phyloP scores from a whole-genome alignment of 2,888 invertebrate genomes.

The Hirtodrosophila cameraria region DNA sequence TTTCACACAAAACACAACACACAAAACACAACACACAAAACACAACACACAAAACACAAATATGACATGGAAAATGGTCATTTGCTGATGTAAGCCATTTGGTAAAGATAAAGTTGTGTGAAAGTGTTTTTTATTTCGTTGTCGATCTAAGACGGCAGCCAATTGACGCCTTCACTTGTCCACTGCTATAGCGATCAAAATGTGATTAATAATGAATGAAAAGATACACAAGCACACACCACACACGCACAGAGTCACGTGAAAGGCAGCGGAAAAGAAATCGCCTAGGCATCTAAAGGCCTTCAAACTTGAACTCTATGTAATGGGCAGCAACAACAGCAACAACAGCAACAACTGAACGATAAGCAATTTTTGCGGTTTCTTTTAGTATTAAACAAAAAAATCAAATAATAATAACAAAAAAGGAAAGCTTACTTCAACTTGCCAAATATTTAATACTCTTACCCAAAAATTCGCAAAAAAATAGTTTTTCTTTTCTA shows the following conservation, averaged over 20 bases:
- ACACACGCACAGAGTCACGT: slow-evolving; percentile 42
- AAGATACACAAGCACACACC: slow-evolving; percentile 7
- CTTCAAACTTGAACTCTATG: slow-evolving; percentile 30
- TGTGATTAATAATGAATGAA: slow-evolving; percentile 65
- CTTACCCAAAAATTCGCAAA: too few relatives aligned
- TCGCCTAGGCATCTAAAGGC: slow-evolving; percentile 28
- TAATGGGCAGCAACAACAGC: slow-evolving; percentile 24
- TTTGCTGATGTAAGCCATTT: slow-evolving; percentile 53
- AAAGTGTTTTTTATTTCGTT: too few relatives aligned
- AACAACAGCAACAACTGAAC: too few relatives aligned
- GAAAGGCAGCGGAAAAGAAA: slow-evolving; percentile 63
- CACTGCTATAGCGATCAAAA: slow-evolving; percentile 65
- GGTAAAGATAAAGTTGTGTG: slow-evolving; percentile 52
- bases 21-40: not conserved
- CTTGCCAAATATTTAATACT: too few relatives aligned
- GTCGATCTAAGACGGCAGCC: slow-evolving; percentile 51
- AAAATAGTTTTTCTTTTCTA: too few relatives aligned
- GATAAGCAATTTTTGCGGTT: slow-evolving; percentile 50
- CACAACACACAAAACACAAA: not conserved
- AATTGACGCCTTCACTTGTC: slow-evolving; percentile 67
- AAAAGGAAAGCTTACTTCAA: slow-evolving; percentile 18
- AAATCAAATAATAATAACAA: not conserved
- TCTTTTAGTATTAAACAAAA: slow-evolving; percentile 16
- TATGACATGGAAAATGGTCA: slow-evolving; percentile 58
- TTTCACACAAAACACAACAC: not conserved